Evolutionary conservation across 2,888 invertebrate species (phyloP).

Genomic region (Callosobruchus maculatus): DNA sequence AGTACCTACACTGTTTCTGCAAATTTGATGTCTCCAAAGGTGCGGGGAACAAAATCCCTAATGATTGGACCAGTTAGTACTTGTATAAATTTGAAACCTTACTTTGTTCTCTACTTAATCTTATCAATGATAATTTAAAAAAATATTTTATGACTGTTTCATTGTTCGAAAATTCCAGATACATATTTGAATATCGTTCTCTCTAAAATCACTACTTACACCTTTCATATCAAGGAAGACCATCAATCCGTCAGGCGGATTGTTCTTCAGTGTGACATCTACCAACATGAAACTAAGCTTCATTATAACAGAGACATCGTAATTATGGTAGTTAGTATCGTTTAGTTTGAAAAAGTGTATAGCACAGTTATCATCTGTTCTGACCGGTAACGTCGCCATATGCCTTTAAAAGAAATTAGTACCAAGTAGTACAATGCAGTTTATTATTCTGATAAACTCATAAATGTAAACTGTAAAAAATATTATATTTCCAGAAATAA

Average conservation of each 20-base stretch:
- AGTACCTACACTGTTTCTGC: too few species aligned
- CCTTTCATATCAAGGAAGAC: conserved; percentile 37
- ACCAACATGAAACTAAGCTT: conserved; percentile 35
- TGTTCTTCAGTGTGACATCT: conserved; percentile 30
- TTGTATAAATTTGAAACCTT: too few species aligned
- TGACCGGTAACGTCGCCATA: conserved; percentile 28
- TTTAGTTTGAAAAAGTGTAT: conserved; percentile 34
- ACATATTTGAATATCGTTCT: too few species aligned
- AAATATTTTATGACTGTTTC: too few species aligned
- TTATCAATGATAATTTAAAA: too few species aligned
- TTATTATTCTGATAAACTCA: not conserved
- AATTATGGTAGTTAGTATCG: conserved; percentile 31
- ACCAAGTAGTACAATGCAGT: not conserved
- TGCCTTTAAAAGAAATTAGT: conserved; percentile 21
- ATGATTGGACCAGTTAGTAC: too few species aligned
- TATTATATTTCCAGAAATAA: too few species aligned
- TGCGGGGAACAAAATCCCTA: too few species aligned
- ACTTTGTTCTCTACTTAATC: too few species aligned
- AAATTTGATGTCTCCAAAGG: too few species aligned
- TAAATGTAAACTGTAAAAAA: too few species aligned
- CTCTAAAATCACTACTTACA: conserved; percentile 27
- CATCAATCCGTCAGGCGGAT: conserved; percentile 35
- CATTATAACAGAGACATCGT: conserved; percentile 30
- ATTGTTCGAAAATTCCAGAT: too few species aligned
- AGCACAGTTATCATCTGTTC: conserved; percentile 32